Conservation (phyloP, 2,113 vertebrate species). For the Nettapus auritus region DNA sequence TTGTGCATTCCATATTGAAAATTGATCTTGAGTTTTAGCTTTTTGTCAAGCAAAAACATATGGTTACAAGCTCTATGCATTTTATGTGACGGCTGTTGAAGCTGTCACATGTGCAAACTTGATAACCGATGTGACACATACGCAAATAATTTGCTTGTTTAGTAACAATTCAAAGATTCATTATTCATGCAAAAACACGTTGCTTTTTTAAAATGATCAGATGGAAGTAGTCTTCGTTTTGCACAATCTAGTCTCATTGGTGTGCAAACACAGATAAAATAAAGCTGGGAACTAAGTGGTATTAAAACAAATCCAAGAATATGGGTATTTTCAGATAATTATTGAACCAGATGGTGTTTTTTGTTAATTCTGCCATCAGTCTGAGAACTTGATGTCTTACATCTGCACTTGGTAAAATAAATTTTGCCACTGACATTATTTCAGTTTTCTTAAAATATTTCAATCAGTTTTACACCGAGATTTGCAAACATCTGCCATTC, state of each 20-base stretch:
- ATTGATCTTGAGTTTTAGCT: slow-evolving; percentile 86
- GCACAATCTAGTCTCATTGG: slow-evolving; percentile 78
- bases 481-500: slow-evolving; percentile 85
- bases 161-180: slow-evolving; percentile 83
- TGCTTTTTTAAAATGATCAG: slow-evolving; percentile 79
- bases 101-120: slow-evolving; percentile 86
- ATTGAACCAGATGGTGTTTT: slow-evolving; percentile 90
- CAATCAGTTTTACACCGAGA: slow-evolving; percentile 83
- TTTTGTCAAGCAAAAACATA: slow-evolving; percentile 91
- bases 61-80: slow-evolving; percentile 85
- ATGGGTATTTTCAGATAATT: slow-evolving; percentile 85
- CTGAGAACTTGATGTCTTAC: slow-evolving; percentile 88
- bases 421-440: slow-evolving; percentile 85
- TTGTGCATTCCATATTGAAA: slow-evolving; percentile 87
- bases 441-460: slow-evolving; percentile 88
- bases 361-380: slow-evolving; percentile 88
- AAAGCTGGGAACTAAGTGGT: slow-evolving; percentile 80
- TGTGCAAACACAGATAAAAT: slow-evolving; percentile 83
- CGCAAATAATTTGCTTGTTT: slow-evolving; percentile 88
- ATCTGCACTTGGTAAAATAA: slow-evolving; percentile 88
- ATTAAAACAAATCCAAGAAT: slow-evolving; percentile 84
- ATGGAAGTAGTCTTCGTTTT: slow-evolving; percentile 81
- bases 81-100: slow-evolving; percentile 89
- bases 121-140: slow-evolving; percentile 85
- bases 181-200: slow-evolving; percentile 82